Percentiles rank a stretch among this genome's conserved stretches.
phyloP scores from a whole-genome alignment of 2,113 vertebrate genomes.

The Colossoma macropomum region DNA sequence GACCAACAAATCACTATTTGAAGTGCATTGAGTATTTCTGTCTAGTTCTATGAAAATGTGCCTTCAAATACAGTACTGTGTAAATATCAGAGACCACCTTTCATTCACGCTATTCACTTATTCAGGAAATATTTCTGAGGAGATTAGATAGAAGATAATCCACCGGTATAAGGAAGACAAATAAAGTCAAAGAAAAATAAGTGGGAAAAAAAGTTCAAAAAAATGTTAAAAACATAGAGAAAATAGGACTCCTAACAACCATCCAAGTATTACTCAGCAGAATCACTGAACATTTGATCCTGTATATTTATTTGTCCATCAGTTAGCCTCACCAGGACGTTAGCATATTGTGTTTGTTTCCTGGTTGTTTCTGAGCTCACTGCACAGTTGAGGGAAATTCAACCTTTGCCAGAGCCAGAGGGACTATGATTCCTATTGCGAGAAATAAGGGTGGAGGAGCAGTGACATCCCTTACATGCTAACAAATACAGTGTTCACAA shows the following conservation, averaged over 20 bases:
- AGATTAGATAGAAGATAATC: too few species aligned
- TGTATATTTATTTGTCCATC: neutral
- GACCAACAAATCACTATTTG: neutral
- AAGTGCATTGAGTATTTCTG: neutral
- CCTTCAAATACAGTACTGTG: neutral
- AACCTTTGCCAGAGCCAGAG: neutral
- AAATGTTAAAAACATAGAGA: too few species aligned
- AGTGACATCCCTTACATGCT: neutral
- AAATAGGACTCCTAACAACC: too few species aligned
- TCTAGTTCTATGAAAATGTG: neutral
- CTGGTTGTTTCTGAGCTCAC: neutral
- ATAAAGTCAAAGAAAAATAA: too few species aligned
- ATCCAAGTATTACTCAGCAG: neutral
- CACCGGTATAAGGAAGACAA: too few species aligned
- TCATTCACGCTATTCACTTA: too few species aligned
- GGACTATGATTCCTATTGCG: neutral
- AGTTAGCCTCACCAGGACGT: neutral
- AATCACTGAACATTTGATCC: conserved; percentile 8
- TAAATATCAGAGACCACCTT: neutral
- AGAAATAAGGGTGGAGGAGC: neutral
- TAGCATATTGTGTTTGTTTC: neutral
- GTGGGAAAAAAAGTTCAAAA: too few species aligned
- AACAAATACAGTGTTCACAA: neutral
- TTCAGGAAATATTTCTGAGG: too few species aligned
- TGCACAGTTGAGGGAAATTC: neutral